These are phyloP conservation scores for Drosophila affinis DNA, from an alignment of 2,888 invertebrate species.

Conservation along the genomic window DNA sequence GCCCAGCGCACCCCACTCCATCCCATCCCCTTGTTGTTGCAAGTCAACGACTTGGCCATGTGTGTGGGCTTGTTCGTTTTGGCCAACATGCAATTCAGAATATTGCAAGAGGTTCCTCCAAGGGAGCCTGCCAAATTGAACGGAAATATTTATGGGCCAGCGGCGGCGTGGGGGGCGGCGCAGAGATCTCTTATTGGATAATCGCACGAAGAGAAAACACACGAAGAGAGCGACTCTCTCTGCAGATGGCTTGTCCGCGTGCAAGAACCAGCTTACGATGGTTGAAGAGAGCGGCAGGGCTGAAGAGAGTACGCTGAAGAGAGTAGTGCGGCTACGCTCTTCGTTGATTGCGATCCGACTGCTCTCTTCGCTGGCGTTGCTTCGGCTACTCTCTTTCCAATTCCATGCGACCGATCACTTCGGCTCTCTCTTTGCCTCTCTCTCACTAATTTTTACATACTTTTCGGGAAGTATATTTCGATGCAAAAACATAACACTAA, in stretches of 20 bases:
- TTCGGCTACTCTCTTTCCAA: background rate
- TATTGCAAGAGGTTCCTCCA: background rate
- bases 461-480: conserved; percentile 3
- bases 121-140: conserved; percentile 58
- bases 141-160: conserved; percentile 55
- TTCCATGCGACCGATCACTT: too few species aligned
- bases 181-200: background rate
- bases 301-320: background rate
- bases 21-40: conserved; percentile 45
- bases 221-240: too few species aligned
- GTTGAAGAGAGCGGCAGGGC: background rate
- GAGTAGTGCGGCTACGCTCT: background rate
- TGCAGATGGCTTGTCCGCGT: too few species aligned
- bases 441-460: conserved; percentile 2
- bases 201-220: background rate
- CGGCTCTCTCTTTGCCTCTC: background rate
- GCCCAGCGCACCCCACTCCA: background rate
- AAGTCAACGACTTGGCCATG: conserved; percentile 57
- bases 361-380: background rate
- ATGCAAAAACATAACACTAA: conserved; percentile 13
- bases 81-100: conserved; percentile 12
- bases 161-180: background rate
- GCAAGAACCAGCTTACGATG: too few species aligned
- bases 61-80: conserved; percentile 16
- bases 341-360: background rate